Evolutionary conservation across 2,888 invertebrate genomes (phyloP), one percentile per base, ranked within the genome.

Genomic region (Fragum whitleyi): DNA sequence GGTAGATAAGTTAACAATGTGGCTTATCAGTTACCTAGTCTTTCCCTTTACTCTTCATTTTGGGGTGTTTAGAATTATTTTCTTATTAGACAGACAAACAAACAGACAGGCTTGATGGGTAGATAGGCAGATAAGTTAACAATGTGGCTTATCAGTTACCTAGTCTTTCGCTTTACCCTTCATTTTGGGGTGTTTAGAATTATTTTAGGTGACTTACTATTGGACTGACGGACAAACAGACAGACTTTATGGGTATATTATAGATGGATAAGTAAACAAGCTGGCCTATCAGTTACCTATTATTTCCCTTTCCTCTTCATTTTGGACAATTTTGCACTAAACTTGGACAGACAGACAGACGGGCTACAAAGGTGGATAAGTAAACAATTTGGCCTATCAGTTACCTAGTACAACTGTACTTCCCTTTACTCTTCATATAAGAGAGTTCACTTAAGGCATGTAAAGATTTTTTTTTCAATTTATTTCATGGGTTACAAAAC

Each of bases 81-180:
- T n/a, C n/a, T n/a, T n/a, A n/a, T n/a, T n/a, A n/a, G n/a, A n/a
- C n/a, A n/a, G n/a, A n/a, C n/a, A n/a, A n/a, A n/a, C n/a, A 61
- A 32, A 32, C 26, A 32, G 61, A 61, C 61, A 61, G 61, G 26
- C 61, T n/a, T 32, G 16, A n/a, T 61, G 14, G 21, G 2, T 6
- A 61, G 61, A 61, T 29, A 29, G 61, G 61, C 2, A 57, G 57
- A 57, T 57, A 57, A 57, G 57, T 57, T 57, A 57, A 57, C 57
- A 57, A 57, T 57, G 9, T 57, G 57, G 21, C 26, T 5, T 26
- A 47, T 47, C 47, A 47, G 47, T 14, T 47, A 47, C 47, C 14
- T 47, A 47, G 2, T 57, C n/a, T 26, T 57, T 57, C 57, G 23
- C 23, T 57, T 47, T 47, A 47, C 32, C 14, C 47, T 36, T 6